Base-by-base conservation (phyloP, 2,888 invertebrate genomes). In the Dynastes maya region DNA sequence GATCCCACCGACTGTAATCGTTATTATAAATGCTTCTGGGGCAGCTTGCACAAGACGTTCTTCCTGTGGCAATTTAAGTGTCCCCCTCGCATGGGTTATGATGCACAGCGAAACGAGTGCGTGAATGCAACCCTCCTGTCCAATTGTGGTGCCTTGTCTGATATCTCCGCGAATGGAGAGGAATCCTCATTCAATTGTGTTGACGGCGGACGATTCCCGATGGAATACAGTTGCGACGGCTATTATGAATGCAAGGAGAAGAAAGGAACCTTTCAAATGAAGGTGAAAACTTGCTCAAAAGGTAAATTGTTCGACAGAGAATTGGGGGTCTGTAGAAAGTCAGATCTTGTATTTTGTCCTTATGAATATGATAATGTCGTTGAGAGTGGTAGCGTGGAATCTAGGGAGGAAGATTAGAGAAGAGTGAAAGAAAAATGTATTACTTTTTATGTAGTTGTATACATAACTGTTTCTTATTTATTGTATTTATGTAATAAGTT, bases 1-100 rank as follows among this genome's bases (percentile, higher is more conserved):
- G 90, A 91, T 84, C 88, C 87, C 16, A 83, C 85, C 40, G 88
- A 91, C 82, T 91, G 91, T 79, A 89, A 88, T 71, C 90, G 89
- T 83, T 92, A 91, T 84, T 91, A 91, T 81, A 88, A 89, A 70
- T 92, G 92, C 81, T 84, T 88, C 81, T 92, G 91, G 83, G 90
- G 90, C 45, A 89, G 87, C 80, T 88, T 90, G 81, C 85, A 89
- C 77, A 87, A 90, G n/a, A 90, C 90, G 82, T 92, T 90, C 82
- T 88, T 89, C 83, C 87, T 90, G 53, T 89, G 89, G 80, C 89
- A 90, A 84, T 91, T 91, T 83, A 86, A 87, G 82, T 92, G 92
- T 85, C 84, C 87, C 53, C 81, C 85, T 32, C 86, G 86, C 82
- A 79, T 77, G 45, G 65, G 45, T 13, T 79, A 72, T 29, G 71